Evolutionary conservation across 2,888 invertebrate species (phyloP).

Genomic region (Allophyes oxyacanthae): DNA sequence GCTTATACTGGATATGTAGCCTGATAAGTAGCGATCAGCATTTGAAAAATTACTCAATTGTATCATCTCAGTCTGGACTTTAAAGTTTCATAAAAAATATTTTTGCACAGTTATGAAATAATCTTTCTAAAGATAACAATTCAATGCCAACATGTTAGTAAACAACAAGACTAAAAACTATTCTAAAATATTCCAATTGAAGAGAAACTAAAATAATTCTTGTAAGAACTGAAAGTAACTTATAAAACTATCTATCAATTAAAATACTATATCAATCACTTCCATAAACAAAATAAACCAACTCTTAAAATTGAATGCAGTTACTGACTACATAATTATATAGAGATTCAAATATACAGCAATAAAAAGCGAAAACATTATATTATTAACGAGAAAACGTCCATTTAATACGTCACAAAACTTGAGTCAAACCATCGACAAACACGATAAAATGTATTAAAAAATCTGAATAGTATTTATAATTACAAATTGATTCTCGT

Average conservation of each 20-base stretch:
- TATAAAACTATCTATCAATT: slow-evolving; percentile 55
- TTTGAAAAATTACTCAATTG: slow-evolving; percentile 25
- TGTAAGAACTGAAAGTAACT: slow-evolving; percentile 53
- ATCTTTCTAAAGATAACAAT: slow-evolving; percentile 10
- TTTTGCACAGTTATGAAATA: slow-evolving; percentile 14
- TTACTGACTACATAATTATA: slow-evolving; percentile 51
- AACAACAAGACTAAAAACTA: slow-evolving; percentile 46
- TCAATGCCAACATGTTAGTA: slow-evolving; percentile 35
- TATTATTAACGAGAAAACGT: slow-evolving; percentile 54
- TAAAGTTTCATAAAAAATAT: slow-evolving; percentile 6
- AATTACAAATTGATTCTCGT: slow-evolving; percentile 51
- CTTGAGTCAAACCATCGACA: slow-evolving; percentile 44
- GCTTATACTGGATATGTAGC: too few relatives aligned
- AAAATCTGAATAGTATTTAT: slow-evolving; percentile 45
- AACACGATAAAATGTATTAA: slow-evolving; percentile 46
- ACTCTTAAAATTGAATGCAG: slow-evolving; percentile 44
- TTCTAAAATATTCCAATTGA: slow-evolving; percentile 56
- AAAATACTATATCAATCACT: slow-evolving; percentile 58
- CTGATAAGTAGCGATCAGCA: too few relatives aligned
- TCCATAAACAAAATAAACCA: slow-evolving; percentile 49
- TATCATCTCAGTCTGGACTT: slow-evolving; percentile 8
- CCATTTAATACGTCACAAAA: slow-evolving; percentile 52
- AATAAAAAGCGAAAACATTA: slow-evolving; percentile 46
- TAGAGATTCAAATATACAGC: slow-evolving; percentile 67
- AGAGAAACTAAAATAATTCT: slow-evolving; percentile 55